These are phyloP conservation scores for Asarcornis scutulata DNA, from an alignment of 2,113 vertebrate species.

Conservation along the genomic window DNA sequence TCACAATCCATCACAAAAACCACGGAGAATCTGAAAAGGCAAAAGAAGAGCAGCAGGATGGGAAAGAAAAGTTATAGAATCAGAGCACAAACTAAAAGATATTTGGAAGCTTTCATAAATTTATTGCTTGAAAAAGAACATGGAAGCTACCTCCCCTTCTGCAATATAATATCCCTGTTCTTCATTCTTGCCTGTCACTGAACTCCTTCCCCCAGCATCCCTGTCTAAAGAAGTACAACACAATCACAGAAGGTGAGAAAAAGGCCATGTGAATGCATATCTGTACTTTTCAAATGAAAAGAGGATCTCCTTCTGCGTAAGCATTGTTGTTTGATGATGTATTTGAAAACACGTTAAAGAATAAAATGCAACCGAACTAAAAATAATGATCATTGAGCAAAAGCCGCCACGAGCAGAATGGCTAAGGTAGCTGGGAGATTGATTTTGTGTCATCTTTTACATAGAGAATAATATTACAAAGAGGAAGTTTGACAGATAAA, in stretches of 20 bases:
- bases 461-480: slow-evolving; percentile 14
- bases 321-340: neutral
- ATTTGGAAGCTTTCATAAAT: neutral
- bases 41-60: neutral
- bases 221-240: neutral
- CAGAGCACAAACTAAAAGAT: neutral
- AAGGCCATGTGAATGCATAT: neutral
- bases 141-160: neutral
- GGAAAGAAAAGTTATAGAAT: neutral
- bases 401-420: neutral
- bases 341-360: slow-evolving; percentile 1
- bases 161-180: neutral
- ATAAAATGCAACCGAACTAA: slow-evolving; percentile 15
- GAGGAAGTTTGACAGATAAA: slow-evolving; percentile 12
- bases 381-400: neutral
- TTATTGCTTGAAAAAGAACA: neutral
- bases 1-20: neutral
- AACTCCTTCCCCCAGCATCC: neutral
- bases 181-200: neutral
- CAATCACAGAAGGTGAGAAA: neutral
- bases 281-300: neutral
- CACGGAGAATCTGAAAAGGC: neutral
- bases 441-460: slow-evolving; percentile 55
- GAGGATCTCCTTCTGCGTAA: neutral
- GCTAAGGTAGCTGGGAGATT: neutral